Conservation (phyloP, 2,797 vertebrate genomes). For the Bucorvus abyssinicus region DNA sequence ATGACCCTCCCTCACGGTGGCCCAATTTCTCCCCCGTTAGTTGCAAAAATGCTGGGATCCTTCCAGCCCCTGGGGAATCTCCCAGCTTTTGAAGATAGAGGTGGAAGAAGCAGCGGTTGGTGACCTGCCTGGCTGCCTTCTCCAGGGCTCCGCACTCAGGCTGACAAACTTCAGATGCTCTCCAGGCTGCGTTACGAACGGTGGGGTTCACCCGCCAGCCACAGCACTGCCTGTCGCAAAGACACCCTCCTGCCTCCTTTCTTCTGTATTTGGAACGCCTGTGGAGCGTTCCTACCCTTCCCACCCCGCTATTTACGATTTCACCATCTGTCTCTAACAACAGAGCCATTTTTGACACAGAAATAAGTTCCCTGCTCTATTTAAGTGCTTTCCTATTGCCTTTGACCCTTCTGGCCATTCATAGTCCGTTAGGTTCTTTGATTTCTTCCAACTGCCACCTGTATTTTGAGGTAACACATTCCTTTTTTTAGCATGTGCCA, state of each 20-base stretch:
- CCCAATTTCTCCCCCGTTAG: neutral
- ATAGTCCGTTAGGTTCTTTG: conserved; percentile 3
- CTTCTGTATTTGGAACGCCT: neutral
- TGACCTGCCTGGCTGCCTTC: neutral
- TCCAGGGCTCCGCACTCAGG: neutral
- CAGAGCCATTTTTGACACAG: neutral
- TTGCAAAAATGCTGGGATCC: neutral
- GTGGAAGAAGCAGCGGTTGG: neutral
- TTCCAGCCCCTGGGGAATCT: neutral
- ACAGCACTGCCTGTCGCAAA: neutral
- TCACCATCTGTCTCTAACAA: neutral
- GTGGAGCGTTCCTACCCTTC: neutral
- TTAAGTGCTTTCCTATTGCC: conserved; percentile 29
- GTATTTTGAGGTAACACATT: neutral
- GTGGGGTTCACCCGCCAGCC: neutral
- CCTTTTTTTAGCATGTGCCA: neutral
- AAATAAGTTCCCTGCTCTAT: neutral
- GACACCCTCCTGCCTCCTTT: neutral
- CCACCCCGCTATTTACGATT: neutral
- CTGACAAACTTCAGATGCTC: neutral
- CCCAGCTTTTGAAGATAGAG: neutral
- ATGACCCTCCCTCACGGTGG: neutral
- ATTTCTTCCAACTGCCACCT: neutral
- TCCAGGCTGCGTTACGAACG: rapidly evolving
- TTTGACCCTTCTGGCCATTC: conserved; percentile 21